phyloP scores from a whole-genome alignment of 1,140 invertebrate genomes.

The Diachasma alloeum region DNA sequence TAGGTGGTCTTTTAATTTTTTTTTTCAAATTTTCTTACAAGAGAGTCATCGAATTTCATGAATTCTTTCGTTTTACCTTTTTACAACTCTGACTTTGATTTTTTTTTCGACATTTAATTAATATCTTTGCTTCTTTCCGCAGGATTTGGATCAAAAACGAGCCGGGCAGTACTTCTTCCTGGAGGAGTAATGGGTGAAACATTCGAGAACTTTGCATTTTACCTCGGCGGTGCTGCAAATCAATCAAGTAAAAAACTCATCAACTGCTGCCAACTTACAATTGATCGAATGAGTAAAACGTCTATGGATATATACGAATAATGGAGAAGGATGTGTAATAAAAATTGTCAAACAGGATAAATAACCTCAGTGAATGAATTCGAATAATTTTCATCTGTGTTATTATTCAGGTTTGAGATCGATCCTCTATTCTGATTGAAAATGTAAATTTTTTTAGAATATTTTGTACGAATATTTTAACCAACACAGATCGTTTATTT shows the following conservation, averaged over 20 bases:
- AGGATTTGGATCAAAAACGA: constrained; percentile 97
- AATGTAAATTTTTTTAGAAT: not conserved
- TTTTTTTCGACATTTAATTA: constrained; percentile 26
- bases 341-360: not conserved
- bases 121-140: constrained; percentile 52
- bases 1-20: too few relatives aligned
- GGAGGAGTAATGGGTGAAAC: constrained; percentile 78
- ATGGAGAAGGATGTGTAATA: not conserved
- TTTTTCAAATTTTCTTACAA: too few relatives aligned
- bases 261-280: not conserved
- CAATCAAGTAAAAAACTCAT: not conserved
- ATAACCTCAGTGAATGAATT: not conserved
- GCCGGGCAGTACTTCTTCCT: constrained; percentile 99
- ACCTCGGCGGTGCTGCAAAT: not conserved
- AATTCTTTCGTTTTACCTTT: too few relatives aligned
- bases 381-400: not conserved
- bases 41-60: too few relatives aligned
- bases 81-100: not conserved
- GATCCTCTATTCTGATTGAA: not conserved
- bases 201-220: not conserved
- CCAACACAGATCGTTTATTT: not conserved
- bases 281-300: not conserved
- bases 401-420: not conserved
- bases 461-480: constrained; percentile 16
- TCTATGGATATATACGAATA: not conserved